These are phyloP conservation scores for Pocillopora meandrina DNA, from an alignment of 92 coral and sea anemone genomes.

Conservation along the genomic window DNA sequence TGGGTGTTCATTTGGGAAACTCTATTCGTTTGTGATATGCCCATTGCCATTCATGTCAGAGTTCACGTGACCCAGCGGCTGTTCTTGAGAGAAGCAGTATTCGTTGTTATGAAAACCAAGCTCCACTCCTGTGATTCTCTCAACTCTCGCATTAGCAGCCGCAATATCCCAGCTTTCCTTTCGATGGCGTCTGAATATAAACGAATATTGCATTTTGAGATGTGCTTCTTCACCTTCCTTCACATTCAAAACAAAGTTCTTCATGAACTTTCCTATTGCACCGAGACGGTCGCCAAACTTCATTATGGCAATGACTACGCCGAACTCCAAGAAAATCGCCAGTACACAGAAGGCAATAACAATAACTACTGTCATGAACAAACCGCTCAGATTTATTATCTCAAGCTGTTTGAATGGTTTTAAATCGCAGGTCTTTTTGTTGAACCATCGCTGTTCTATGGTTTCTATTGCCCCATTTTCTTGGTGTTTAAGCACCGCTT, in stretches of 20 bases:
- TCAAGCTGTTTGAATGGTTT: constrained; percentile 24
- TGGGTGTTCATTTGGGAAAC: neutral
- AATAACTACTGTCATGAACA: constrained; percentile 56
- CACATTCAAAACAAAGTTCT: constrained; percentile 43
- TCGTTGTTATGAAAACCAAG: constrained; percentile 31
- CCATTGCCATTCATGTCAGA: neutral
- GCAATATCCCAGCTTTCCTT: constrained; percentile 3
- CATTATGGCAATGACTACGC: constrained; percentile 28
- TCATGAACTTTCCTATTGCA: constrained; percentile 29
- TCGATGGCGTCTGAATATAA: constrained; percentile 18
- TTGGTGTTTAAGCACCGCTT: constrained; percentile 59
- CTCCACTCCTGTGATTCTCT: neutral
- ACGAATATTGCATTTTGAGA: constrained; percentile 15
- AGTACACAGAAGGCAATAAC: constrained; percentile 55
- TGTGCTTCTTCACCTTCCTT: constrained; percentile 40
- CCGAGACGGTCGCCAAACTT: constrained; percentile 33
- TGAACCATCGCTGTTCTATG: constrained; percentile 54
- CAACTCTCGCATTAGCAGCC: neutral
- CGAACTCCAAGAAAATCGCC: constrained; percentile 51
- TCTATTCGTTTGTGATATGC: constrained; percentile 1
- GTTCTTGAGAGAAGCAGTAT: neutral
- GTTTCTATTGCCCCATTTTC: constrained; percentile 61
- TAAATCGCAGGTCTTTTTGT: constrained; percentile 26
- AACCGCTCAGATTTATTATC: constrained; percentile 63
- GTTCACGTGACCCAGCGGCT: neutral